Percentiles rank a stretch among this genome's conserved stretches.
These are phyloP conservation scores for Knipowitschia caucasica DNA, from an alignment of 2,797 vertebrate genomes.

Conservation along the genomic window DNA sequence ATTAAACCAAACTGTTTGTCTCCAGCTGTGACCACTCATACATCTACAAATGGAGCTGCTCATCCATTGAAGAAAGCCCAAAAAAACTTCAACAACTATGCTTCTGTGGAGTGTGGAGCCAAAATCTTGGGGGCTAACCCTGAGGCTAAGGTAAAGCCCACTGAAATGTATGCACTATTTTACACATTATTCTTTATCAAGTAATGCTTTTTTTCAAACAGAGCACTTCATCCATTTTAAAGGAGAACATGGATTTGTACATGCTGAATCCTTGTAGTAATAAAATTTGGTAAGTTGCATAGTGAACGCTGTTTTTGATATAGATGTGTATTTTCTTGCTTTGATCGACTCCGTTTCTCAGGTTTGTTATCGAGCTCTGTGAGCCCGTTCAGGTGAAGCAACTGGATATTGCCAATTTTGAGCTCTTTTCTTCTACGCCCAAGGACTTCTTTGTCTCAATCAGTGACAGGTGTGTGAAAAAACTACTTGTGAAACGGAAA, in stretches of 20 bases:
- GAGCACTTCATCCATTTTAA: constrained; percentile 95
- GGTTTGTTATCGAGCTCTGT: constrained; percentile 98
- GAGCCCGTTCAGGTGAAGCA: constrained; percentile 98
- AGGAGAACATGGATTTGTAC: constrained; percentile 96
- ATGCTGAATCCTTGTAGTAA: constrained; percentile 98
- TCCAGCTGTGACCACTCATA: constrained; percentile 83
- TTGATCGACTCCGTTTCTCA: constrained; percentile 44
- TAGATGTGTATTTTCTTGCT: not conserved
- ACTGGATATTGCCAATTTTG: constrained; percentile 96
- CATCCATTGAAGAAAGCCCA: constrained; percentile 86
- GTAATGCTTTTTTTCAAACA: constrained; percentile 52
- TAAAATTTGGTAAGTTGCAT: constrained; percentile 84
- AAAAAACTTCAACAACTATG: constrained; percentile 96
- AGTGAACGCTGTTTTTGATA: not conserved
- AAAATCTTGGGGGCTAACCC: constrained; percentile 93
- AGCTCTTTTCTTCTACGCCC: constrained; percentile 98
- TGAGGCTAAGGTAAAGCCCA: constrained; percentile 86
- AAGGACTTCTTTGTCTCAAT: constrained; percentile 97
- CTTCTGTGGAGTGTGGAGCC: constrained; percentile 95
- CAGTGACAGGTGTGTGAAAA: constrained; percentile 86
- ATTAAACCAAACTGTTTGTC: not conserved
- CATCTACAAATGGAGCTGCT: constrained; percentile 78
- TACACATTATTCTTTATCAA: not conserved
- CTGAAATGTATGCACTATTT: not conserved
- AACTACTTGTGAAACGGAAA: not conserved